Evolutionary conservation across 1,140 invertebrate genomes (phyloP), one percentile per base, ranked within the genome.

Genomic region (Caerostris extrusa): DNA sequence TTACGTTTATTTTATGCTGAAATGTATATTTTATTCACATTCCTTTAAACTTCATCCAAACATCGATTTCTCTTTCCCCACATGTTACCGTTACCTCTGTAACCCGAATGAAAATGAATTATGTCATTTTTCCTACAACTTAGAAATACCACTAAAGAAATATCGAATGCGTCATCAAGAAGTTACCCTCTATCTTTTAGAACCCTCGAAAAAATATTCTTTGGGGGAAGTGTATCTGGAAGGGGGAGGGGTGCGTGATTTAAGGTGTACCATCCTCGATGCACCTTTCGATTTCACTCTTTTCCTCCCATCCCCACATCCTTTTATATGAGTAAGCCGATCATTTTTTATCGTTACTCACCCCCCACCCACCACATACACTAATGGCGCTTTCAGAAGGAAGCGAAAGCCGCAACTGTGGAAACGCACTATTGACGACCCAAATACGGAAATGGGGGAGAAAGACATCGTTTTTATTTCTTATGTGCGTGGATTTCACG

Each of bases 261-360:
- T 77, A 77, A 77, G 34, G 71, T 14, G 71, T 34, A 4, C 71
- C 71, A 77, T 77, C 71, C 53, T 50, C 71, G 71, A 8, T 77
- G 34, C 71, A 34, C 34, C 34, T 34, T 34, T 34, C 34, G 34
- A 53, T 34, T 34, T 50, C 17, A 1, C 34, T 34, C 34, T 50
- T 3, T 7, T 50, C 5, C 12, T 10, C 34, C 53, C 53, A 50
- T 10, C 14, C 14, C 10, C 50, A 5, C 50, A 50, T 12, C 34
- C 53, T 34, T 50, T 77, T 50, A 10, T 50, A 53, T 19, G 34
- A 50, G 55, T 17, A 57, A 85, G 55, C 53, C 14, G 82, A 85
- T 85, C 55, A 85, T 85, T 85, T 58, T 85, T 85, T 57, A 85
- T 57, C 57, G 82, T n/a, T 58, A 85, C 55, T 53, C n/a, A n/a